phyloP scores from a whole-genome alignment of 2,113 vertebrate species.

The Varanus salvator region DNA sequence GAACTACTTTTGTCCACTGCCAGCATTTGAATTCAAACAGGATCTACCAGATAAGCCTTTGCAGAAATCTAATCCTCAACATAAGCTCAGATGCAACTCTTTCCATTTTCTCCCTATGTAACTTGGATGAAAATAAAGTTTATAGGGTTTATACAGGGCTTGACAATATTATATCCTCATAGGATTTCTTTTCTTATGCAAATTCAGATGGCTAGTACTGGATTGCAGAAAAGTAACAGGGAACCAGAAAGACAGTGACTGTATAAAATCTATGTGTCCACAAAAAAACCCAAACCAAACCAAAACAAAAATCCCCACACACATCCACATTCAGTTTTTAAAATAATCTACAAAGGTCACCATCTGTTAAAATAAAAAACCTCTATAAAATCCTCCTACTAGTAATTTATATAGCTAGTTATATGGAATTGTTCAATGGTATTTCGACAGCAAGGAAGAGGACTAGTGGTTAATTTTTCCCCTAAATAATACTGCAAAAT shows the following conservation, averaged over 20 bases:
- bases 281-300: too few relatives aligned
- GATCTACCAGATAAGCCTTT: too few relatives aligned
- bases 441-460: not conserved
- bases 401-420: not conserved
- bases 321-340: not conserved
- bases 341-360: too few relatives aligned
- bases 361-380: not conserved
- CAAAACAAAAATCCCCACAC: too few relatives aligned
- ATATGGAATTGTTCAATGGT: not conserved
- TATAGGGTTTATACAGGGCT: not conserved
- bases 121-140: not conserved
- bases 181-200: not conserved
- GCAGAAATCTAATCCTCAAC: too few relatives aligned
- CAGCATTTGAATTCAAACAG: too few relatives aligned
- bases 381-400: not conserved
- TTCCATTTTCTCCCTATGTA: not conserved
- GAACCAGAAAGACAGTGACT: not conserved
- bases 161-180: not conserved
- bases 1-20: too few relatives aligned
- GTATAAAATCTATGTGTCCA: too few relatives aligned
- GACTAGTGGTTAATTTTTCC: not conserved
- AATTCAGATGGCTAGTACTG: not conserved
- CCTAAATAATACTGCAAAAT: not conserved
- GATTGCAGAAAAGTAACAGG: not conserved
- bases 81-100: too few relatives aligned